A percentile compares a stretch with the other conserved stretches of the same genome.
Evolutionary conservation across 1,140 invertebrate species (phyloP).

Genomic region (Pseudomyrmex cubaensis): DNA sequence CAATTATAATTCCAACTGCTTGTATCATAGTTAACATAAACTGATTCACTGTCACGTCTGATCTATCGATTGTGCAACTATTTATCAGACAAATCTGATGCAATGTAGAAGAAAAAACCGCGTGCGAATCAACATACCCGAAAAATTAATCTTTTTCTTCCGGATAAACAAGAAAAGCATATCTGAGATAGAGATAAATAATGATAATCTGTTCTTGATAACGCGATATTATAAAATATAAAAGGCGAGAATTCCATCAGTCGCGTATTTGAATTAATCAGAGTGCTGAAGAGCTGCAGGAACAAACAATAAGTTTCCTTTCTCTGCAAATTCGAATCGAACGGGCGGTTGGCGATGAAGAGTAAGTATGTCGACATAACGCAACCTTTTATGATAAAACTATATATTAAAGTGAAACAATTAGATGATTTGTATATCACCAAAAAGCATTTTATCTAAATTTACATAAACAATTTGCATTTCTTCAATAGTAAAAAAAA

Average conservation of each 20-base stretch:
- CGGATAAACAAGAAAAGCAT: not conserved
- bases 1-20: not conserved
- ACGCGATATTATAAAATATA: not conserved
- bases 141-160: not conserved
- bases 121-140: too few relatives aligned
- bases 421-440: not conserved
- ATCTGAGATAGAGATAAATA: not conserved
- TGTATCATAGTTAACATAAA: not conserved
- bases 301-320: not conserved
- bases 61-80: too few relatives aligned
- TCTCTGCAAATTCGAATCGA: not conserved
- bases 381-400: not conserved
- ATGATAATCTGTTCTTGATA: slow-evolving; percentile 3
- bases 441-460: not conserved
- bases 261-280: not conserved
- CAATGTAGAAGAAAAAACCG: not conserved
- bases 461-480: slow-evolving; percentile 18
- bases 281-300: not conserved
- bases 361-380: not conserved
- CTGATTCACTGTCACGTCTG: too few relatives aligned
- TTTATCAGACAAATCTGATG: too few relatives aligned
- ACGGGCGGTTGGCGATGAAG: slow-evolving; percentile 1
- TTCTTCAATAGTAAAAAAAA: slow-evolving; percentile 2
- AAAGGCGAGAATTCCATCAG: slow-evolving; percentile 4
- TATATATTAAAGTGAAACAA: slow-evolving; percentile 3